Percentiles rank a stretch among this genome's conserved stretches.
phyloP scores from a whole-genome alignment of 2,888 invertebrate genomes.

The Chaitophorus viminalis region DNA sequence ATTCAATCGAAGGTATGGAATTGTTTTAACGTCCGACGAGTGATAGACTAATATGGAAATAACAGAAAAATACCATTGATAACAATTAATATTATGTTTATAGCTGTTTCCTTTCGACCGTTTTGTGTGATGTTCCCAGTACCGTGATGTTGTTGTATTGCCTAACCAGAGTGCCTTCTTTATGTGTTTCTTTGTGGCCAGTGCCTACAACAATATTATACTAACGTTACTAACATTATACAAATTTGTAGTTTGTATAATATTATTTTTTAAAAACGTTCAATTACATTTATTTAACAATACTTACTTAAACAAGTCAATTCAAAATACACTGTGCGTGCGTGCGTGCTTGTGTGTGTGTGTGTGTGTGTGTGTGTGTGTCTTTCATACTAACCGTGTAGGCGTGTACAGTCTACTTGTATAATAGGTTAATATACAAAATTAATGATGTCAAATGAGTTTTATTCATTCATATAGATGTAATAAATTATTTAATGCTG shows the following conservation, averaged over 20 bases:
- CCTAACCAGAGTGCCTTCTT: conserved; percentile 54
- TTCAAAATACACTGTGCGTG: too few relatives aligned
- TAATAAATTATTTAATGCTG: neutral
- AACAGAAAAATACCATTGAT: conserved; percentile 15
- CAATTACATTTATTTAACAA: too few relatives aligned
- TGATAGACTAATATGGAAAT: conserved; percentile 25
- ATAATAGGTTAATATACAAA: neutral
- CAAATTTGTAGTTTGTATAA: neutral
- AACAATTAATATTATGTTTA: neutral
- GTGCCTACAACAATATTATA: neutral
- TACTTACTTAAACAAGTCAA: too few relatives aligned
- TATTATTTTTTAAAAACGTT: too few relatives aligned
- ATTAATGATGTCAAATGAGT: neutral
- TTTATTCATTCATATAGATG: neutral
- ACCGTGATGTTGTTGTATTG: conserved; percentile 35
- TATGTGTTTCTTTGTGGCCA: neutral
- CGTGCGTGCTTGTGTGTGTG: too few relatives aligned
- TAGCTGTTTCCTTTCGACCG: neutral
- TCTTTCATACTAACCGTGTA: too few relatives aligned
- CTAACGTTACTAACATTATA: neutral
- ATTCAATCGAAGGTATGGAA: conserved; percentile 40
- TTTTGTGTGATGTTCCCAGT: neutral
- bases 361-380: too few relatives aligned
- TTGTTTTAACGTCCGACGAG: conserved; percentile 11
- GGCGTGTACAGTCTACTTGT: too few relatives aligned